phyloP scores from a whole-genome alignment of 2,888 invertebrate species.

The Chorisops tibialis region DNA sequence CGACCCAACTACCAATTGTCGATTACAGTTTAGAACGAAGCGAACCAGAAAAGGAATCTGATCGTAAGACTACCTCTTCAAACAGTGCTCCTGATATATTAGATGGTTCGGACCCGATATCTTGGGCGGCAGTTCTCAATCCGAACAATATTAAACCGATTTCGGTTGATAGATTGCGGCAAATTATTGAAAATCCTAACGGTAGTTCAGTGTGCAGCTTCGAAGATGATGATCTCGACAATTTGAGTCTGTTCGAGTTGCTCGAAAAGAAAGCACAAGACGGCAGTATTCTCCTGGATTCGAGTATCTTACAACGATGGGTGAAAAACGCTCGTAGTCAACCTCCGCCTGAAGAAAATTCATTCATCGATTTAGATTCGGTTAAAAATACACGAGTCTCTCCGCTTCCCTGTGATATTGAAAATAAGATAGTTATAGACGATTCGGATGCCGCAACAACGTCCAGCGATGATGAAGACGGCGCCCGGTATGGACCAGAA shows the following conservation, averaged over 20 bases:
- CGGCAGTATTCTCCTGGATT: slow-evolving; percentile 69
- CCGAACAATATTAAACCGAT: slow-evolving; percentile 46
- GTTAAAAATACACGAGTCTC: slow-evolving; percentile 15
- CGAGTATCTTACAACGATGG: slow-evolving; percentile 48
- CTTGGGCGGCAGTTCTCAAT: slow-evolving; percentile 53
- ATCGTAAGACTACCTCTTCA: too few relatives aligned
- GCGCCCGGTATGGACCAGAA: not conserved
- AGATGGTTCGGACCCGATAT: slow-evolving; percentile 37
- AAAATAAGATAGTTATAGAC: slow-evolving; percentile 17
- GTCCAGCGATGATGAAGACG: slow-evolving; percentile 30
- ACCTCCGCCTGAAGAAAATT: not conserved
- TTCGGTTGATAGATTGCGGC: slow-evolving; percentile 29
- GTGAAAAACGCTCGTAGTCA: not conserved
- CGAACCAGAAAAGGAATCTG: too few relatives aligned
- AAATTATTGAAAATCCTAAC: slow-evolving; percentile 27
- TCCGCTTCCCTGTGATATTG: slow-evolving; percentile 34
- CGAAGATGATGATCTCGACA: slow-evolving; percentile 51
- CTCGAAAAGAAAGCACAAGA: slow-evolving; percentile 70
- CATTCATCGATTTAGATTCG: not conserved
- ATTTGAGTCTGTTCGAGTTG: slow-evolving; percentile 72
- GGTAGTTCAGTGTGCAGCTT: slow-evolving; percentile 22
- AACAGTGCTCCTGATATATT: too few relatives aligned
- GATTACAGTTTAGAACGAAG: too few relatives aligned
- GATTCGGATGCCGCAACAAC: slow-evolving; percentile 27
- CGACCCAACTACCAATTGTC: too few relatives aligned